These are phyloP conservation scores for Allolobophora icterica DNA, from an alignment of 2,888 invertebrate species.

Conservation along the genomic window DNA sequence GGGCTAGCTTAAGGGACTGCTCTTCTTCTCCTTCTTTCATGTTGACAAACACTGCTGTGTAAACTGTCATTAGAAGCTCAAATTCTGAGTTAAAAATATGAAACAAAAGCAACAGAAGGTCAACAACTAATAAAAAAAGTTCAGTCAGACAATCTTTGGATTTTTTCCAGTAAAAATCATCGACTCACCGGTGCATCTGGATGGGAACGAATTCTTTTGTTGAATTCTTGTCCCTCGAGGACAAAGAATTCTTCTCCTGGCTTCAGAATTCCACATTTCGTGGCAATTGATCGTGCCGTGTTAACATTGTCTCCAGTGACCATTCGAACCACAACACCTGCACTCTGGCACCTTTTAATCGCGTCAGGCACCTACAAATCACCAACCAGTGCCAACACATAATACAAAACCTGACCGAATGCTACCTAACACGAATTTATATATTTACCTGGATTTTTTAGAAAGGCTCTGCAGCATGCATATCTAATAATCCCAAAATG, in stretches of 20 bases:
- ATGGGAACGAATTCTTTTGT: conserved; percentile 85
- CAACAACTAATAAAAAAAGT: background rate
- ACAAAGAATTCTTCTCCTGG: conserved; percentile 96
- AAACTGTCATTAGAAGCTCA: background rate
- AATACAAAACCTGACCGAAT: background rate
- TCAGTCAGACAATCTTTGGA: background rate
- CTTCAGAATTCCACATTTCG: conserved; percentile 90
- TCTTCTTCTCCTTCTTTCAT: no score
- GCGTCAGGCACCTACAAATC: conserved; percentile 81
- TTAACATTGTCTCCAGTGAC: conserved; percentile 99
- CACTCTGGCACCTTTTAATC: conserved; percentile 91
- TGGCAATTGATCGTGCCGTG: conserved; percentile 95
- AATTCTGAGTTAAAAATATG: background rate
- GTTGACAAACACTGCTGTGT: no score
- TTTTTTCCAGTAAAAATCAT: background rate
- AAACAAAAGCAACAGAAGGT: no score
- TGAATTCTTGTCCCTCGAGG: conserved; percentile 96
- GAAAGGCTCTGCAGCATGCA: no score
- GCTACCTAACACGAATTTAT: background rate
- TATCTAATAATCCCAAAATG: no score
- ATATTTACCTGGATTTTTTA: background rate
- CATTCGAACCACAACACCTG: conserved; percentile 98
- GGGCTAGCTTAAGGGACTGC: no score
- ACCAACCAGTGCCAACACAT: background rate
- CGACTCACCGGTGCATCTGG: conserved; percentile 61